Evolutionary conservation across 1,140 invertebrate genomes (phyloP).

Genomic region (Anthonomus grandis): DNA sequence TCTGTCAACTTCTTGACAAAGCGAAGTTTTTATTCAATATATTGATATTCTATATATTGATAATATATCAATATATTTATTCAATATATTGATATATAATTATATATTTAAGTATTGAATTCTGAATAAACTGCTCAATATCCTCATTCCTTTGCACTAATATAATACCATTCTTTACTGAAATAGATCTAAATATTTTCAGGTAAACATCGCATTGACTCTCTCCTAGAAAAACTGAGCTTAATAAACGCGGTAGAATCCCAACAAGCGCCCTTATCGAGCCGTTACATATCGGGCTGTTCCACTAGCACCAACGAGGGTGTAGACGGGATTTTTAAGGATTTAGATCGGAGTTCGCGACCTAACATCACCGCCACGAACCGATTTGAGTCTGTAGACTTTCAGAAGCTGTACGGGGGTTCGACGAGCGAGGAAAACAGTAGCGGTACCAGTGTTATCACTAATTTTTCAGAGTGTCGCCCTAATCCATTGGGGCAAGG

Average conservation of each 20-base stretch:
- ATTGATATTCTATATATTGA: neutral
- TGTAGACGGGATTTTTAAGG: slow-evolving; percentile 30
- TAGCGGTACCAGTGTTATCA: slow-evolving; percentile 34
- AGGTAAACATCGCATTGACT: slow-evolving; percentile 41
- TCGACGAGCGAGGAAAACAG: neutral
- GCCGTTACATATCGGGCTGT: slow-evolving; percentile 42
- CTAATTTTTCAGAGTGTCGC: slow-evolving; percentile 33
- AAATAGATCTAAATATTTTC: neutral
- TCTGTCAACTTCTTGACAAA: neutral
- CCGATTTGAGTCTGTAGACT: slow-evolving; percentile 19
- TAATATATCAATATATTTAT: neutral
- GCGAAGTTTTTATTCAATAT: neutral
- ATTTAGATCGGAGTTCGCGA: slow-evolving; percentile 29
- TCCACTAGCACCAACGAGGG: slow-evolving; percentile 20
- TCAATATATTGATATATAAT: neutral
- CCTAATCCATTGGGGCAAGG: slow-evolving; percentile 38
- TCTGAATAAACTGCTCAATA: neutral
- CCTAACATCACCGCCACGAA: slow-evolving; percentile 27
- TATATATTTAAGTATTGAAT: neutral
- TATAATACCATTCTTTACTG: neutral
- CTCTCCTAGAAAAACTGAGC: slow-evolving; percentile 40
- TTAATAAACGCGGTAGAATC: slow-evolving; percentile 29
- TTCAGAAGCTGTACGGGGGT: slow-evolving; percentile 25
- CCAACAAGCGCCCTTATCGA: slow-evolving; percentile 25
- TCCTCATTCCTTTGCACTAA: neutral